Evolutionary conservation across 2,797 vertebrate genomes (phyloP), one percentile per base, ranked within the genome.

Genomic region (Synaphobranchus kaupii): DNA sequence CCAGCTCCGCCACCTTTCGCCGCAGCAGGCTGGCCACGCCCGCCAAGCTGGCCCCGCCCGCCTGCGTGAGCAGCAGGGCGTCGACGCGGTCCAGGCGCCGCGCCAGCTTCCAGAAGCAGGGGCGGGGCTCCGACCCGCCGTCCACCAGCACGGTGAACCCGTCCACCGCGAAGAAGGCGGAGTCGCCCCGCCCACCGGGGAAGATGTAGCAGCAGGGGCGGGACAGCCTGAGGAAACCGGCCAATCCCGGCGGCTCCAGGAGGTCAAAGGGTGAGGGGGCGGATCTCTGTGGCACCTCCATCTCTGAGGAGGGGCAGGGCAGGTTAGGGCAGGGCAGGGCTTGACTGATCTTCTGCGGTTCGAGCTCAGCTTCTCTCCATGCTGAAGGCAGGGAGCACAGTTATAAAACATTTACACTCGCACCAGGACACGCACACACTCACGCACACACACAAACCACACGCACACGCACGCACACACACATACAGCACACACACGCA

Each of bases 191-290:
- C 7, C 98, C 98, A 0, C 97, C 98, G 0, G 98, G 98, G 91
- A 99, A 99, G 85, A 99, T 92, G 83, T 99, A 99, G 96, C 98
- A 99, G 95, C 98, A 99, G 0, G 98, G 98, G 50, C 96, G 96
- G 1, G 96, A 97, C 1, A 99, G 96, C 84, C 98, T 97, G 44
- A 99, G 94, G 93, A 99, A 99, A 0, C 98, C 98, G 0, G 97
- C 97, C 0, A 97, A 96, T 47, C 95, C 94, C 0, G 98, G 98
- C 0, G 98, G 97, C 91, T 98, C 97, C 10, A 99, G 94, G 15
- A 99, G 96, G 83, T 98, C 96, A 0, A 99, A 99, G 31, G 97
- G 97, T 0, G 96, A 97, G 84, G 98, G 97, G 0, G 96, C 94
- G 89, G 99, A 98, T 92, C 98, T 97, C 39, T 96, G 97, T 88